Evolutionary conservation across 2,888 invertebrate species (phyloP), one percentile per base, ranked within the genome.

Genomic region (Dryococelus australis): DNA sequence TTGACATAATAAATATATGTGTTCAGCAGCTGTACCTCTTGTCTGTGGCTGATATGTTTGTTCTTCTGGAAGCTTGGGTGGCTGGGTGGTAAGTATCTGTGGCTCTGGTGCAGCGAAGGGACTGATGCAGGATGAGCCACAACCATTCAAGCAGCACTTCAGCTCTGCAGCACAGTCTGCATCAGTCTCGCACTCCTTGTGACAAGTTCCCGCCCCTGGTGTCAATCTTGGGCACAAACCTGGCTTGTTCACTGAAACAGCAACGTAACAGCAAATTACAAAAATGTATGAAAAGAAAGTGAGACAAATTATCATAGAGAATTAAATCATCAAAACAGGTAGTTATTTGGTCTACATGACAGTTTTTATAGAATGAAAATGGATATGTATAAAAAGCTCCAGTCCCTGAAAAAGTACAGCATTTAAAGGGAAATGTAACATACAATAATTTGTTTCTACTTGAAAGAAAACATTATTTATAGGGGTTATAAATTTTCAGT

Each of bases 81-180:
- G 12, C 4, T 20, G 20, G 35, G 83, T 83, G 20, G 83, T 83
- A 8, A 83, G 83, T 28, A 83, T 83, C 83, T 83, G 83, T 51
- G 90, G 90, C 35, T 92, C 91, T 9, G 90, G 90, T n/a, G 65
- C 24, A 16, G 89, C 90, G 10, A 92, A 91, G 10, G 96, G 95
- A 88, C 93, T 93, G 4, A 95, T 92, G 91, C 98, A 98, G 43
- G 95, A 93, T 43, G 94, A 93, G 81, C 96, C 96, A 92, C 98
- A 98, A 86, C 96, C 97, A 90, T 95, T 95, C 89, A 92, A 92
- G 92, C 98, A 98, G 92, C 98, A 98, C 92, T 98, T 98, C 91
- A 95, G 94, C 43, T 95, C 94, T 53, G 95, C 95, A 24, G 94
- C 92, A 91, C 98, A 98, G 91, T 97, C 97, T 0, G 97, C 96